Evolutionary conservation across 23 tunicate genomes (phyloP).

Genomic region (Styela plicata): DNA sequence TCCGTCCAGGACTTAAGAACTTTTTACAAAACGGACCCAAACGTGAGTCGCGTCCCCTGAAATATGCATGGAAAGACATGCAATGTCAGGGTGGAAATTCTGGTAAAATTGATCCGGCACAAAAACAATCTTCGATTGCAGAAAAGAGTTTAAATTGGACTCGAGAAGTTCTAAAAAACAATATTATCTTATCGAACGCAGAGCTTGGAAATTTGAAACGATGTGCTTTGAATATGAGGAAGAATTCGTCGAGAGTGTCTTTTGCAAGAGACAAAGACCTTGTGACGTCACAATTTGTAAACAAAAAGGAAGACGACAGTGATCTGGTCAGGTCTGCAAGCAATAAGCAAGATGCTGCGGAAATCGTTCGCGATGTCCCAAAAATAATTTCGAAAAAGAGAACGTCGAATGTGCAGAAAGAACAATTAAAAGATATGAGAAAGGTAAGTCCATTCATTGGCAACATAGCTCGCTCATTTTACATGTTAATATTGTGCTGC

Average conservation of each 20-base stretch:
- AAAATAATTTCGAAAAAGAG: background rate
- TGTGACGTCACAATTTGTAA: background rate
- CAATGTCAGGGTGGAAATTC: background rate
- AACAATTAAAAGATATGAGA: background rate
- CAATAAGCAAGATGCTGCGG: too few relatives aligned
- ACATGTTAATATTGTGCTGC: too few relatives aligned
- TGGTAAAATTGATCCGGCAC: background rate
- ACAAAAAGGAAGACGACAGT: background rate
- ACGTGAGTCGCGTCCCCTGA: background rate
- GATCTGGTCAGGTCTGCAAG: too few relatives aligned
- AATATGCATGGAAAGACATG: background rate
- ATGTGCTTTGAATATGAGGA: background rate
- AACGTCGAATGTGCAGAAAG: background rate
- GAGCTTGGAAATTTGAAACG: background rate
- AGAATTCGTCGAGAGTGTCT: background rate
- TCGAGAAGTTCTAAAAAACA: background rate
- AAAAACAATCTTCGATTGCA: background rate
- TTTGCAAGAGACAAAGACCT: background rate
- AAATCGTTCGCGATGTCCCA: too few relatives aligned
- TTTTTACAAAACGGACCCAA: background rate
- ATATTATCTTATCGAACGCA: background rate
- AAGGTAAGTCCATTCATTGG: background rate
- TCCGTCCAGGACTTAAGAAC: background rate
- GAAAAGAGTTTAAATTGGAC: background rate
- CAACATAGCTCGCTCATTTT: too few relatives aligned